Evolutionary conservation across 2,888 invertebrate genomes (phyloP), one percentile per base, ranked within the genome.

Genomic region (Amphimallon solstitiale): DNA sequence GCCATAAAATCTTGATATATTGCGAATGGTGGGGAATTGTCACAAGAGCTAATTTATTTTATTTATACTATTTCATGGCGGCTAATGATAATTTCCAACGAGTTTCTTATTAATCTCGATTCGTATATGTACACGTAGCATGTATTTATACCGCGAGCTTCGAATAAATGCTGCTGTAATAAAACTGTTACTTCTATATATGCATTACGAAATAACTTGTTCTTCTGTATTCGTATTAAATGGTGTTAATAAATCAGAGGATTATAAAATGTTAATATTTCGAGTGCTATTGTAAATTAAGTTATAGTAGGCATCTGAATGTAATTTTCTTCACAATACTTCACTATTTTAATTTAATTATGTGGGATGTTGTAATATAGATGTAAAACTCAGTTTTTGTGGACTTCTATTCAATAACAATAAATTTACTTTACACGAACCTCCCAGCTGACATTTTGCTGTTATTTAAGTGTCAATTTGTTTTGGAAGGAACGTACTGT

Each of bases 1-100:
- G 76, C 76, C 76, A 78, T 80, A 79, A 80, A 79, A 78, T 74
- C 76, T 76, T 78, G 78, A 80, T 79, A 78, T 78, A 78, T 76
- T 56, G 23, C 56, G 12, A 40, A 56, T 56, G 40, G 38, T 56
- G 23, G 56, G 40, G 56, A 38, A 56, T 56, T 56, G 56, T 56
- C 56, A 56, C 56, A 56, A 9, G 56, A 40, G 14, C 40, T 56
- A 56, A 56, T 56, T 56, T 56, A 56, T 56, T 56, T 56, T 56
- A 56, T 56, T 56, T 56, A 56, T 56, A 56, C 40, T 56, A 56
- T 56, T 56, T 40, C 56, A 40, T 14, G 40, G 40, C 56, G 56
- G 40, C 23, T 56, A 56, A 40, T 40, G 56, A 40, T 56, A 56
- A 56, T 56, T 56, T 29, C 56, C 40, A 56, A 43, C 56, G 12